A percentile compares a stretch with the other conserved stretches of the same genome.
Conservation (phyloP, 2,888 invertebrate species). For the Brassicogethes aeneus region DNA sequence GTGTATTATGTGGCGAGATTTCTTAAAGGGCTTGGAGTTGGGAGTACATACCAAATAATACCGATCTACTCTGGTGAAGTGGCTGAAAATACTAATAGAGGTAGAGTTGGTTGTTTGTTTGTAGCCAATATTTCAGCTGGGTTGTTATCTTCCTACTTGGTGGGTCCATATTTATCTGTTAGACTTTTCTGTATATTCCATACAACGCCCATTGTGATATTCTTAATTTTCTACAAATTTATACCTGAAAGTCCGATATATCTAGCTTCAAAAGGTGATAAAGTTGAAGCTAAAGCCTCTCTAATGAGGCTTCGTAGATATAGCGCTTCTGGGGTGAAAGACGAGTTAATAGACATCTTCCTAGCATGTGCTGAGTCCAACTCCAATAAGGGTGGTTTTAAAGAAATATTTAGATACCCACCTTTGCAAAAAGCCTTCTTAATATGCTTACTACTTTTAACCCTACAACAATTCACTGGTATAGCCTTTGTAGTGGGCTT, state of each 20-base stretch:
- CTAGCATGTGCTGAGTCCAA: conserved; percentile 14
- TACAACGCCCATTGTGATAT: conserved; percentile 16
- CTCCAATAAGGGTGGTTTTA: conserved; percentile 6
- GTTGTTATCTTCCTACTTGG: conserved; percentile 15
- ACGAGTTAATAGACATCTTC: conserved; percentile 18
- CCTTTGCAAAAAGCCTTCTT: conserved; percentile 29
- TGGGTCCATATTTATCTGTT: conserved; percentile 22
- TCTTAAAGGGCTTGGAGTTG: conserved; percentile 55
- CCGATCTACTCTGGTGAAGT: conserved; percentile 86
- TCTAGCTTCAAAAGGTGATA: conserved; percentile 25
- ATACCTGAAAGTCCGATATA: conserved; percentile 25
- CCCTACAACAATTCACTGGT: conserved; percentile 43
- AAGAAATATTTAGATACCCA: conserved; percentile 12
- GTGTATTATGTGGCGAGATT: conserved; percentile 45
- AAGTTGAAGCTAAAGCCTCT: conserved; percentile 53
- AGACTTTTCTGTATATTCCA: background rate
- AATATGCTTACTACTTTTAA: conserved; percentile 31
- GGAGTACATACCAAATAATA: conserved; percentile 60
- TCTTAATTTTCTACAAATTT: conserved; percentile 16
- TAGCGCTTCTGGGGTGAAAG: conserved; percentile 9
- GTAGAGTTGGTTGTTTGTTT: conserved; percentile 33
- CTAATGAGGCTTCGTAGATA: conserved; percentile 47
- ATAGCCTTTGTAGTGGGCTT: conserved; percentile 72
- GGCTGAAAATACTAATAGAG: conserved; percentile 67
- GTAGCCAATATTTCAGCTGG: conserved; percentile 15